These are phyloP conservation scores for Zaprionus ghesquierei DNA, from an alignment of 1,140 invertebrate species.

Conservation along the genomic window DNA sequence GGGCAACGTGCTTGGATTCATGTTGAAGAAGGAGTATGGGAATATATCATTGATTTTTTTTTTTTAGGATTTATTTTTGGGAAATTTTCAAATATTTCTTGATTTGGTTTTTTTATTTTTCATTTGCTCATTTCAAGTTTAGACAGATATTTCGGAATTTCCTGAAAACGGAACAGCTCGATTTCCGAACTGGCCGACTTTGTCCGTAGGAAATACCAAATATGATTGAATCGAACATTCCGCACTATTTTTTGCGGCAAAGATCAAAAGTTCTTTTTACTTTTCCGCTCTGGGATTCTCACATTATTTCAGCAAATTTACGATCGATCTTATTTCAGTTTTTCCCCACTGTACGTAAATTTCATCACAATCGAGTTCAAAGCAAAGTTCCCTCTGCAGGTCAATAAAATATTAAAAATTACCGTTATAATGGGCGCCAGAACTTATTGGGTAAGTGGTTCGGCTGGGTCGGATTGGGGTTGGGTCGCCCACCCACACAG, in stretches of 20 bases:
- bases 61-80: neutral
- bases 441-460: slow-evolving; percentile 44
- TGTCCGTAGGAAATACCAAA: neutral
- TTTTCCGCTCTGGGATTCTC: slow-evolving; percentile 28
- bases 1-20: neutral
- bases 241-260: neutral
- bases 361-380: slow-evolving; percentile 52
- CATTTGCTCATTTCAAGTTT: neutral
- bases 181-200: neutral
- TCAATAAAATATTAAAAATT: slow-evolving; percentile 76
- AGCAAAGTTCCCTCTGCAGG: slow-evolving; percentile 27
- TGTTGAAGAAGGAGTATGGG: neutral
- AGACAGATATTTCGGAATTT: neutral
- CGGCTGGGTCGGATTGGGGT: slow-evolving; percentile 2
- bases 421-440: slow-evolving; percentile 49
- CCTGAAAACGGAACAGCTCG: neutral
- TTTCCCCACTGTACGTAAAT: slow-evolving; percentile 47
- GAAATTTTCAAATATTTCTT: neutral
- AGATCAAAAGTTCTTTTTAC: slow-evolving; percentile 61
- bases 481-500: slow-evolving; percentile 61
- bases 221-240: neutral
- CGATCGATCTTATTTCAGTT: slow-evolving; percentile 20
- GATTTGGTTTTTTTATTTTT: neutral
- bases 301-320: slow-evolving; percentile 62
- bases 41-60: neutral